Conservation (phyloP, 2,113 vertebrate genomes). For the Blennius ocellaris region DNA sequence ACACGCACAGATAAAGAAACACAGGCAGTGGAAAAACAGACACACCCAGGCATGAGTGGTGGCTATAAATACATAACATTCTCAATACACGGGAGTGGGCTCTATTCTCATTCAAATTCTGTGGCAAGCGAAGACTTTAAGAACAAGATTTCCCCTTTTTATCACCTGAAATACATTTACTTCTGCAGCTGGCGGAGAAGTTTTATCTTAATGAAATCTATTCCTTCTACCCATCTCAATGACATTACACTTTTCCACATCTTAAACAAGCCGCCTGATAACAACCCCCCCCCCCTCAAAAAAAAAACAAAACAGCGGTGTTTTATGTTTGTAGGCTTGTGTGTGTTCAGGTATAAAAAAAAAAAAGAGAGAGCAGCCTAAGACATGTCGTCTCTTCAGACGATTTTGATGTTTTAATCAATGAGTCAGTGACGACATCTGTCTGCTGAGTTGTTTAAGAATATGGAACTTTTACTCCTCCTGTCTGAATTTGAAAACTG, state of each 20-base stretch:
- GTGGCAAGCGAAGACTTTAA: conserved; percentile 57
- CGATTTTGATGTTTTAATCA: conserved; percentile 21
- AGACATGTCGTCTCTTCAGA: conserved; percentile 14
- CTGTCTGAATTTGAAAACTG: neutral
- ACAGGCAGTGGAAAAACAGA: conserved; percentile 19
- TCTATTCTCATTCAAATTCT: conserved; percentile 72
- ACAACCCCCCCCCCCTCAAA: conserved; percentile 6
- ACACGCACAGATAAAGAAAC: conserved; percentile 20
- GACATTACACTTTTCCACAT: conserved; percentile 60
- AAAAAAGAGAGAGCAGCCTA: neutral
- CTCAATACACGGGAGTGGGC: conserved; percentile 31
- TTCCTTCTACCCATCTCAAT: conserved; percentile 66
- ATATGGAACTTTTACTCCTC: neutral
- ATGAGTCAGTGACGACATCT: neutral
- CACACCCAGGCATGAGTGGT: conserved; percentile 31
- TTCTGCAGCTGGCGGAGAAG: conserved; percentile 56
- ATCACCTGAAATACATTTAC: conserved; percentile 76
- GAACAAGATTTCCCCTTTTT: conserved; percentile 68
- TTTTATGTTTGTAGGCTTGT: conserved; percentile 30
- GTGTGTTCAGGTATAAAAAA: conserved; percentile 1
- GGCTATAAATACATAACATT: conserved; percentile 40
- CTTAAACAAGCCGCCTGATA: conserved; percentile 56
- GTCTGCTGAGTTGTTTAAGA: too few relatives aligned
- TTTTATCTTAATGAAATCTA: conserved; percentile 83
- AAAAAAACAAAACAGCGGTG: conserved; percentile 22